Base-by-base conservation (phyloP, 2,797 vertebrate species). In the Leucoraja ocellata region DNA sequence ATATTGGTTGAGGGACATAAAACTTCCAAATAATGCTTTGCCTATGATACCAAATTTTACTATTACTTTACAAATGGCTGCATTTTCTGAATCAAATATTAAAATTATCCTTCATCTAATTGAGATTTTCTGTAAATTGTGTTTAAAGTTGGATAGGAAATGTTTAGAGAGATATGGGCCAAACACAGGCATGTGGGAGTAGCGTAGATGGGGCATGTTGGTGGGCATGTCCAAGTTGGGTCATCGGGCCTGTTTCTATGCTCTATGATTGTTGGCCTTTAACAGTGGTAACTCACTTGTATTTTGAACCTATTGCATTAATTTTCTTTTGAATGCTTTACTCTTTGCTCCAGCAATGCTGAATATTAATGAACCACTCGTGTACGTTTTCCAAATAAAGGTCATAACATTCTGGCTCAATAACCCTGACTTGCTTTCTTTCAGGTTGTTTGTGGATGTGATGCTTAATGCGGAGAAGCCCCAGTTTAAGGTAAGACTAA, bases 401-500 rank as follows among this genome's bases (percentile, higher is more conserved):
- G 0, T 63, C 0, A 65, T 32, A 18, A 65, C 0, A 14, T 63
- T 32, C n/a, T 46, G 25, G 21, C 46, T 54, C 14, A 74, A 54
- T 46, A 74, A 32, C 13, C 39, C 10, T 9, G 21, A 84, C 10
- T 18, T 86, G 71, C 93, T 94, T 39, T 63, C 93, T 95, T 94
- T 54, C 95, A 99, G 99, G 95, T 96, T 99, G 94, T 99, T 99
- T 96, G 97, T 96, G 93, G 98, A 99, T 0, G 95, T 96, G 93
- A 95, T 99, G 86, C 97, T 96, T 88, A 98, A 97, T 94, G 97
- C 97, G 0, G 99, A 99, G 94, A 99, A 98, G 95, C 97, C 97
- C 93, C 98, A 98, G 94, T 97, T 99, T 94, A 99, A 98, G 98
- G 98, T 99, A 96, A 95, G 95, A 93, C 46, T 84, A n/a, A 32